Conservation (phyloP, 2,113 vertebrate species). For the Gnathonemus longibarbis region DNA sequence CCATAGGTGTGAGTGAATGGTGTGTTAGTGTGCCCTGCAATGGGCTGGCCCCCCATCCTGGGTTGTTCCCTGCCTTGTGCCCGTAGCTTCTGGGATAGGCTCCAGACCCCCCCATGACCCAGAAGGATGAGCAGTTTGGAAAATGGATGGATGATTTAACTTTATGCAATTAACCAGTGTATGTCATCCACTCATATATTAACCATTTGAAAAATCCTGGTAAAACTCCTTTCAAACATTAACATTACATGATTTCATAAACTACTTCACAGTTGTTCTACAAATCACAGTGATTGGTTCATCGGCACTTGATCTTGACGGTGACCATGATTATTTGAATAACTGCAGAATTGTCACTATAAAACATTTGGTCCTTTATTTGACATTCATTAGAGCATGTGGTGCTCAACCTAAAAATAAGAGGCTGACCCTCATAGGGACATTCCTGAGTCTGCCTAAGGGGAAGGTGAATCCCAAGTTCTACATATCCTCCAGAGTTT, state of each 20-base stretch:
- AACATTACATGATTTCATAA: not conserved
- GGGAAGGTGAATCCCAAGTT: constrained; percentile 13
- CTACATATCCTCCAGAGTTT: not conserved
- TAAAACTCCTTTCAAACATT: not conserved
- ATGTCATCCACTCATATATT: not conserved
- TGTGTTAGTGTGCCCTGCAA: too few relatives aligned
- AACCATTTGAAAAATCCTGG: not conserved
- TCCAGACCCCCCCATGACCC: too few relatives aligned
- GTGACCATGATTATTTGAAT: not conserved
- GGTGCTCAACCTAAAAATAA: constrained; percentile 7
- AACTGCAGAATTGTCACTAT: not conserved
- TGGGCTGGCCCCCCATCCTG: too few relatives aligned
- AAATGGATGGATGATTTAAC: not conserved
- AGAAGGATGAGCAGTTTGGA: too few relatives aligned
- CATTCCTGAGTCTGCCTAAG: not conserved
- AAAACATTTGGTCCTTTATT: constrained; percentile 1
- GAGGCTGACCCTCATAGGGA: not conserved
- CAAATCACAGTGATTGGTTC: not conserved
- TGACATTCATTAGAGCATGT: constrained; percentile 9
- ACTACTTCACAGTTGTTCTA: not conserved
- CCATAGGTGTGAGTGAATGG: too few relatives aligned
- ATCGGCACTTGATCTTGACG: not conserved
- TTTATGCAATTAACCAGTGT: not conserved
- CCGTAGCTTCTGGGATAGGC: too few relatives aligned
- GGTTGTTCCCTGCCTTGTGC: too few relatives aligned